Percentiles rank a stretch among this genome's conserved stretches.
phyloP scores from a whole-genome alignment of 2,888 invertebrate genomes.

The Drosophila mimica region DNA sequence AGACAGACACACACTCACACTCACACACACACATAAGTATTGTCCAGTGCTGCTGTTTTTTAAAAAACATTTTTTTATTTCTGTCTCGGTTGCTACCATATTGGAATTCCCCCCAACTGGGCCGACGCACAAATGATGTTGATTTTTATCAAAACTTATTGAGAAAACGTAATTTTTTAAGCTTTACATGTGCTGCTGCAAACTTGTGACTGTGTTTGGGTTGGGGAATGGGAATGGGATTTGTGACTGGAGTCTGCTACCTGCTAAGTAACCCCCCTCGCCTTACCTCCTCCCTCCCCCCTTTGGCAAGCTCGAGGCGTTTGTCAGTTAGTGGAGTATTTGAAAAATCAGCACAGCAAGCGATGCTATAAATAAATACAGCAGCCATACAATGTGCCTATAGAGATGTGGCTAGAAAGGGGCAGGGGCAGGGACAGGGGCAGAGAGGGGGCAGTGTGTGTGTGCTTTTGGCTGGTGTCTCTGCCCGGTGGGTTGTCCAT shows the following conservation, averaged over 20 bases:
- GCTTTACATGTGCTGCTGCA: slow-evolving; percentile 60
- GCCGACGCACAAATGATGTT: slow-evolving; percentile 76
- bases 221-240: slow-evolving; percentile 5
- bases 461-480: slow-evolving; percentile 36
- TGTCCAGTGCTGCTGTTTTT: slow-evolving; percentile 36
- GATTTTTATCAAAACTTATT: slow-evolving; percentile 82
- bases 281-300: background rate
- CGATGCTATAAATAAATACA: slow-evolving; percentile 71
- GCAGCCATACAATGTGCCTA: slow-evolving; percentile 58
- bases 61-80: slow-evolving; percentile 29
- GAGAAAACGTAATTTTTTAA: slow-evolving; percentile 80
- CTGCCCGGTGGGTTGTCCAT: slow-evolving; percentile 72
- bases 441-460: background rate
- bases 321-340: slow-evolving; percentile 67
- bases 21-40: background rate
- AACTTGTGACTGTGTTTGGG: slow-evolving; percentile 19
- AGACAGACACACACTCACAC: background rate
- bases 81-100: slow-evolving; percentile 63
- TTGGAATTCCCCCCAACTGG: slow-evolving; percentile 81
- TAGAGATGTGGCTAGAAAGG: background rate
- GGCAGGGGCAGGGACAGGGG: no score
- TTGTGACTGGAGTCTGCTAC: slow-evolving; percentile 22
- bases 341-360: slow-evolving; percentile 76
- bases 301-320: slow-evolving; percentile 34
- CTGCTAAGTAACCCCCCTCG: background rate